These are phyloP conservation scores for Drosophila colorata DNA, from an alignment of 2,888 invertebrate species.

Conservation along the genomic window DNA sequence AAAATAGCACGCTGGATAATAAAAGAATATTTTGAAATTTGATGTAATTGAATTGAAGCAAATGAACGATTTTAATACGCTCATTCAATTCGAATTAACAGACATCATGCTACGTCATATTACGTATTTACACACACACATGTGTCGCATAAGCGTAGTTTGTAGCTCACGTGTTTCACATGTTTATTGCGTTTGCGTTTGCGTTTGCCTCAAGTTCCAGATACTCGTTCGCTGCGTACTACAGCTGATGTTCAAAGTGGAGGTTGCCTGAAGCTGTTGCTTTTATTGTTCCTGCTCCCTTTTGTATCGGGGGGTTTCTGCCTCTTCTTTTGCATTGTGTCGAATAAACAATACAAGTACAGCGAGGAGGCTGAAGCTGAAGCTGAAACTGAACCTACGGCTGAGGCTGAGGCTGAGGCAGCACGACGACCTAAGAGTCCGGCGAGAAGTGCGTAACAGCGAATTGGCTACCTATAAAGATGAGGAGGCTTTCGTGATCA, in stretches of 20 bases:
- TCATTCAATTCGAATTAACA: constrained; percentile 13
- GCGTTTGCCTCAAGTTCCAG: constrained; percentile 13
- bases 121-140: background rate
- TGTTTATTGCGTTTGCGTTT: constrained; percentile 37
- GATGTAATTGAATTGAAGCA: constrained; percentile 1
- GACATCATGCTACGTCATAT: constrained; percentile 14
- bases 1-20: constrained; percentile 2
- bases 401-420: constrained; percentile 18
- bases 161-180: constrained; percentile 23
- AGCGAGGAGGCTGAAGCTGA: constrained; percentile 27
- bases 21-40: constrained; percentile 2
- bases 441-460: constrained; percentile 62
- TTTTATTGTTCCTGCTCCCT: constrained; percentile 64
- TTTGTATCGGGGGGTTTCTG: constrained; percentile 52
- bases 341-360: constrained; percentile 62
- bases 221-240: constrained; percentile 10
- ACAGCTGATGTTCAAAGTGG: constrained; percentile 52
- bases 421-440: constrained; percentile 41
- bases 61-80: background rate
- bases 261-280: constrained; percentile 41
- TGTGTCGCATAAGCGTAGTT: constrained; percentile 8
- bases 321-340: constrained; percentile 51
- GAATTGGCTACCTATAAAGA: constrained; percentile 58
- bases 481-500: constrained; percentile 16
- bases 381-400: constrained; percentile 11